A percentile compares a stretch with the other conserved stretches of the same genome.
Evolutionary conservation across 2,113 vertebrate genomes (phyloP).

Genomic region (Mobula hypostoma): DNA sequence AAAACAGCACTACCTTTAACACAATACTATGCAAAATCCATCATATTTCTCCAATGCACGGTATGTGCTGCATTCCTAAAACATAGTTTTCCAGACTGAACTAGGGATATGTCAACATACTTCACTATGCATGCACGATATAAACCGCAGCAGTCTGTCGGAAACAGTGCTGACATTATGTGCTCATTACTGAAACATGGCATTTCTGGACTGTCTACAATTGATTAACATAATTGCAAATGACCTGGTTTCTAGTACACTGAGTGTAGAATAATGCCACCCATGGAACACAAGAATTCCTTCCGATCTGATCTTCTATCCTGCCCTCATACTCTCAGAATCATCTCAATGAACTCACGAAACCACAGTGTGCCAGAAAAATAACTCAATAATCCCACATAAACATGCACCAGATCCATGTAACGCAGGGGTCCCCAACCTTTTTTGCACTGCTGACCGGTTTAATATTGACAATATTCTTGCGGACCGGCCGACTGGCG

Average conservation of each 20-base stretch:
- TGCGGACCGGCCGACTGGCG: no score
- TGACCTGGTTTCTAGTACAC: slow-evolving; percentile 28
- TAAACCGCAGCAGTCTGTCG: not conserved
- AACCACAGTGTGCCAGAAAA: not conserved
- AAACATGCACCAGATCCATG: not conserved
- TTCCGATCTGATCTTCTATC: slow-evolving; percentile 9
- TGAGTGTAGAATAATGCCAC: slow-evolving; percentile 16
- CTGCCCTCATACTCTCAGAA: not conserved
- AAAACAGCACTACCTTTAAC: not conserved
- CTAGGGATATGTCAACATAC: not conserved
- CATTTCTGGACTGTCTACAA: slow-evolving; percentile 34
- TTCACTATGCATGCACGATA: slow-evolving; percentile 23
- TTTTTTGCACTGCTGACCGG: no score
- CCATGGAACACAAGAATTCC: slow-evolving; percentile 2
- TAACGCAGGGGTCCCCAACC: no score
- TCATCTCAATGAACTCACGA: not conserved
- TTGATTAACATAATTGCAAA: slow-evolving; percentile 37
- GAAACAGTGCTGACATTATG: slow-evolving; percentile 36
- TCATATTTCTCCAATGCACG: not conserved
- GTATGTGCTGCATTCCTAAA: not conserved
- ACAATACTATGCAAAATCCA: not conserved
- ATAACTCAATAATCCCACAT: not conserved
- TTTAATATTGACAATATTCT: no score
- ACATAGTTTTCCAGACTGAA: slow-evolving; percentile 4
- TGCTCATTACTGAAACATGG: slow-evolving; percentile 35